Evolutionary conservation across 2,113 vertebrate genomes (phyloP), one percentile per base, ranked within the genome.

Genomic region (Microtus richardsoni): DNA sequence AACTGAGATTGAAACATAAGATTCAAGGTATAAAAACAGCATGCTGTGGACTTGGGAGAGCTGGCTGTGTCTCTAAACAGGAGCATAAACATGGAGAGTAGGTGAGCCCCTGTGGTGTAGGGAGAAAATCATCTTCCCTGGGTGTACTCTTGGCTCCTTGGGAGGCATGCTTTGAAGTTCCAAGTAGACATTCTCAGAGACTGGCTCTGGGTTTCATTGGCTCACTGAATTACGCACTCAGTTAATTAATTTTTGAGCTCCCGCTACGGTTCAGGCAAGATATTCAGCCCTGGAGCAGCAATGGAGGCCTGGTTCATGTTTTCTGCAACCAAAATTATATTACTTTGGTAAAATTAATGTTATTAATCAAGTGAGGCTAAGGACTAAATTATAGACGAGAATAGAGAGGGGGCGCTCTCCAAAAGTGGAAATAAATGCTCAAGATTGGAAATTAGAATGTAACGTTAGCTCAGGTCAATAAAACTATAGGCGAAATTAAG

Each of bases 191-290:
- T 89, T 93, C 14, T 68, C 24, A 89, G 70, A 88, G 68, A 58
- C 33, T 66, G 75, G 24, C 44, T 86, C n/a, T 86, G 28, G 12
- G 21, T 87, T 39, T 89, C 58, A 88, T 21, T 83, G 73, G 89
- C 91, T 95, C 52, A 60, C 28, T 88, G 58, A 94, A 91, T 92
- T 92, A 89, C 71, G 91, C 75, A 74, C 91, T 95, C 68, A 96
- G 33, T 89, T 89, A 89, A 74, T 71, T 52, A 60, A 91, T 73
- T 95, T 82, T 75, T 77, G 60, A 89, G 52, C 39, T 73, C 73
- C 49, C 28, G 22, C 60, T 47, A 77, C 28, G 64, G 87, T 47
- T 77, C 41, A 95, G 68, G 84, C 52, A 70, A n/a, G 60, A 33
- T 54, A 2, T 11, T 41, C 83, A 75, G 13, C 49, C 68, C 30